Conservation (phyloP, 2,888 invertebrate genomes). For the Acanthosepion lycidas region DNA sequence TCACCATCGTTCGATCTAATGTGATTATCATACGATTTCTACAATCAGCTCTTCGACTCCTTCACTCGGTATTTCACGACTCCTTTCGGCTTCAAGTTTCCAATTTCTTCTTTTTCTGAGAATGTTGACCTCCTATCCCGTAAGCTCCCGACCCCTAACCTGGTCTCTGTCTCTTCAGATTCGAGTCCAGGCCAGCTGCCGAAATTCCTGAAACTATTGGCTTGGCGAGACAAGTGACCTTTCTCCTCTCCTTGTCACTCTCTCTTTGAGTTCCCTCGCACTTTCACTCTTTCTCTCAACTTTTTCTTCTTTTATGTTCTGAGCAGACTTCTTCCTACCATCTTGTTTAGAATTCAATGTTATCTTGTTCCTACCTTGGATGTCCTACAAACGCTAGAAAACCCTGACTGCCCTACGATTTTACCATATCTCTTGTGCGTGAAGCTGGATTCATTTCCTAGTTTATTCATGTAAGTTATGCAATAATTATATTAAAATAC, state of each 20-base stretch:
- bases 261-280: not conserved
- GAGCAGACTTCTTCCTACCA: no score
- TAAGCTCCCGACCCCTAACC: not conserved
- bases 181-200: not conserved
- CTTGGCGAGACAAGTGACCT: not conserved
- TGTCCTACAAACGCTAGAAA: no score
- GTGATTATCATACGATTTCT: not conserved
- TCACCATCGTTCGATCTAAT: not conserved
- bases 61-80: not conserved
- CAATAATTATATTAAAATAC: no score
- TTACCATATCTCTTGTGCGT: no score
- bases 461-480: no score
- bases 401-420: no score
- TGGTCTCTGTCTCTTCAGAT: not conserved
- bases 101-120: not conserved
- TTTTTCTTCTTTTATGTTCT: no score
- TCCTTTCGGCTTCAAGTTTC: not conserved
- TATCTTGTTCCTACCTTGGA: no score
- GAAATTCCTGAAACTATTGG: not conserved
- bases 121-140: not conserved
- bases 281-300: not conserved
- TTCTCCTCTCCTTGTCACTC: not conserved
- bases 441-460: no score
- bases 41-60: not conserved
- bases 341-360: no score